Conservation (phyloP, 2,888 invertebrate genomes). For the Agrotis segetum region DNA sequence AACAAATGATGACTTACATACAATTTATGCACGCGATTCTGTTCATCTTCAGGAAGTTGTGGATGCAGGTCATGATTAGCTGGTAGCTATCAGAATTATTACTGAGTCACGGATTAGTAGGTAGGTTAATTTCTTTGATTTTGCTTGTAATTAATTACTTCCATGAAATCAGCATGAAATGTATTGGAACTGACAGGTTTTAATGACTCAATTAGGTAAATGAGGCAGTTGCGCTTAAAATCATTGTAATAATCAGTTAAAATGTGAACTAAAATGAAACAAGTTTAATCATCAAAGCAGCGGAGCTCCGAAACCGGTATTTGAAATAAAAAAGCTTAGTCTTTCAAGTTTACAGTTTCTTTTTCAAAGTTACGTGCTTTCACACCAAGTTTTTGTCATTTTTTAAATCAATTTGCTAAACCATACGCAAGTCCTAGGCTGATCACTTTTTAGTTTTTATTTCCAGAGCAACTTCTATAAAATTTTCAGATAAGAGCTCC, state of each 20-base stretch:
- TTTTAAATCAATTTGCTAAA: not conserved
- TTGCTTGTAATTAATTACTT: constrained; percentile 11
- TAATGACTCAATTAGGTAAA: constrained; percentile 14
- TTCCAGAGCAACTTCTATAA: not conserved
- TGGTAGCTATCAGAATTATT: constrained; percentile 15
- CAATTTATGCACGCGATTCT: constrained; percentile 52
- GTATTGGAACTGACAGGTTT: not conserved
- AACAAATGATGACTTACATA: constrained; percentile 43
- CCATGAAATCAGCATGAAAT: constrained; percentile 8
- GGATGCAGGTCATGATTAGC: constrained; percentile 36
- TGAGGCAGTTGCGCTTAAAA: not conserved
- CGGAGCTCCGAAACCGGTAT: too few relatives aligned
- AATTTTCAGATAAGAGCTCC: not conserved
- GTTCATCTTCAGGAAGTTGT: constrained; percentile 36
- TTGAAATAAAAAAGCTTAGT: too few relatives aligned
- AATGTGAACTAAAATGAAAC: not conserved
- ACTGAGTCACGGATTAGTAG: constrained; percentile 18
- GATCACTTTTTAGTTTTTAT: not conserved
- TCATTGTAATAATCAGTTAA: not conserved
- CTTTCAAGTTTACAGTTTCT: not conserved
- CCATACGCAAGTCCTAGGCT: too few relatives aligned
- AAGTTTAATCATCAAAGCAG: not conserved
- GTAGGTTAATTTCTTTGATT: constrained; percentile 20
- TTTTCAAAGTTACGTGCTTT: not conserved
- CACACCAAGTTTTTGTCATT: not conserved